These are phyloP conservation scores for Dicrostonyx torquatus DNA, from an alignment of 2,797 vertebrate species.

Conservation along the genomic window DNA sequence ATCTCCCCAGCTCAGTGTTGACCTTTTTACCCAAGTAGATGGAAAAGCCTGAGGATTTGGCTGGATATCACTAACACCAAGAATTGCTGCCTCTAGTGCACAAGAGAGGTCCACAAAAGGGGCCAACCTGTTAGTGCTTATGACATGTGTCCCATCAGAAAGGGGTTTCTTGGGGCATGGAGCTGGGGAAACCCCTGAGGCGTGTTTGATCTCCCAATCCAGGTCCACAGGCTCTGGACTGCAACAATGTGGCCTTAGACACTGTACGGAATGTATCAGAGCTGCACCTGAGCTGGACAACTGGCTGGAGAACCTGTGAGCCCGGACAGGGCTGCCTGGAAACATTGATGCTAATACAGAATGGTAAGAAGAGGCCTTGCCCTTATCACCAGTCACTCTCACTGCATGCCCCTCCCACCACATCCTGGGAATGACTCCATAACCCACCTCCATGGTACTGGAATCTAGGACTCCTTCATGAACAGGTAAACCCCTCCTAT, in stretches of 20 bases:
- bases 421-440: neutral
- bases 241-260: fast-evolving
- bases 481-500: neutral
- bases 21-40: neutral
- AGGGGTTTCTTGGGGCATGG: neutral
- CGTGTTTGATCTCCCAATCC: neutral
- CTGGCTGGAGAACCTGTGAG: fast-evolving
- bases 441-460: neutral
- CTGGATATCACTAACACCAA: neutral
- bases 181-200: neutral
- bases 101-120: neutral
- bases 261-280: fast-evolving
- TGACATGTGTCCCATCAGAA: neutral
- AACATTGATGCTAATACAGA: neutral
- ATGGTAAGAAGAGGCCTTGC: conserved; percentile 35
- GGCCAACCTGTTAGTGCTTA: neutral
- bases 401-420: neutral
- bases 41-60: neutral
- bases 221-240: conserved; percentile 39
- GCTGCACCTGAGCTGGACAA: fast-evolving
- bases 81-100: neutral
- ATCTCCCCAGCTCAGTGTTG: no score
- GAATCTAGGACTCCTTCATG: fast-evolving
- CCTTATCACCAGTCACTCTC: no score
- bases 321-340: conserved; percentile 35